Base-by-base conservation (phyloP, 2,113 vertebrate genomes). In the Crotalus tigris region DNA sequence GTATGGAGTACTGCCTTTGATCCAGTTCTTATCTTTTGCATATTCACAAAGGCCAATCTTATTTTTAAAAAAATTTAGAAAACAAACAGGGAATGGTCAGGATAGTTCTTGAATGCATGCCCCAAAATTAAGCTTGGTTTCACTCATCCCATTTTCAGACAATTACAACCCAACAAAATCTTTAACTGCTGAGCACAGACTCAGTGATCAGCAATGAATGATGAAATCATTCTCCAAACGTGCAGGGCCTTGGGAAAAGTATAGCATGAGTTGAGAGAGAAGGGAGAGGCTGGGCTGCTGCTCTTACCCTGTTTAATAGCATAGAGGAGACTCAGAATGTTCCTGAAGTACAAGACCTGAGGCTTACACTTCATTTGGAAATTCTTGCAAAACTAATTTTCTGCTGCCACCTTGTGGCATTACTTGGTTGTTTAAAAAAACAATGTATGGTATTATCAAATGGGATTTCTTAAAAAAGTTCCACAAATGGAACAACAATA, bases 371-470 rank as follows among this genome's bases (percentile, higher is more conserved):
- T 95, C 93, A 90, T 87, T 69, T 5, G 58, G 21, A 64, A 17
- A 90, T 55, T 19, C 11, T 44, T 49, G 58, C 94, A 97, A 96
- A 96, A 94, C 91, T 95, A 96, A 97, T 91, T 98, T 96, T 96
- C 95, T 96, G 94, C 96, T 97, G 97, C 97, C 97, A 97, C 91
- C 97, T 97, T 94, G 97, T 98, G 97, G 96, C 95, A 21, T 15
- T 95, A 64, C 26, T 69, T 33, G 49, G 15, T 51, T 75, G 51
- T 89, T 69, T 29, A 57, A 53, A 89, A 87, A 91, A 53, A 46
- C 46, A 46, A 11, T 5, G 3, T n/a, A 92, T 54, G 13, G 46
- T 1, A 3, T 59, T 39, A 1, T 33, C 0, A 13, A 86, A 94
- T 88, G 0, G 64, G 26, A 91, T 69, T 69, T 23, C 0, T 23